A percentile compares a stretch with the other conserved stretches of the same genome.
Conservation (phyloP, 2,888 invertebrate genomes). For the Yponomeuta evonymella region DNA sequence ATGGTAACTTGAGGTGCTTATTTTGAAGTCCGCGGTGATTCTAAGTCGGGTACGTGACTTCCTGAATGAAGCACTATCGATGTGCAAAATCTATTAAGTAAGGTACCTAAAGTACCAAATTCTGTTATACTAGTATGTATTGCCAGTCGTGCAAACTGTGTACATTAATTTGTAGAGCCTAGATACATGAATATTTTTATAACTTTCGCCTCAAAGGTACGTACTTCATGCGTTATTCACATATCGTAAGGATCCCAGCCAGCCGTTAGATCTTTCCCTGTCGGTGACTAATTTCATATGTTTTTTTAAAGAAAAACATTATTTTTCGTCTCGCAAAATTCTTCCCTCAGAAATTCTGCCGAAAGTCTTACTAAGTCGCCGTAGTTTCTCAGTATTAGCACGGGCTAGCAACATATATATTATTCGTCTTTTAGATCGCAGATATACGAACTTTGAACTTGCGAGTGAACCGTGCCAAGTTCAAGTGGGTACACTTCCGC, state of each 20-base stretch:
- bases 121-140: too few species aligned
- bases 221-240: background rate
- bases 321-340: background rate
- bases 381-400: background rate
- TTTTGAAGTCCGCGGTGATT: constrained; percentile 8
- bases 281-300: background rate
- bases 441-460: background rate
- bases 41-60: background rate
- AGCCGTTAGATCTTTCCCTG: background rate
- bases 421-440: background rate
- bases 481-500: constrained; percentile 23
- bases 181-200: background rate
- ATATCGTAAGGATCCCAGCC: background rate
- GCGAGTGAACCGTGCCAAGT: constrained; percentile 9
- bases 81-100: too few species aligned
- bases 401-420: background rate
- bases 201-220: background rate
- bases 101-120: too few species aligned
- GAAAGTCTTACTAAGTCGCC: background rate
- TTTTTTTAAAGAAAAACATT: too few species aligned
- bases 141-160: too few species aligned
- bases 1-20: background rate
- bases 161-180: background rate
- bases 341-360: background rate
- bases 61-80: background rate